Conservation (phyloP, 2,113 vertebrate genomes). For the Numenius arquata region DNA sequence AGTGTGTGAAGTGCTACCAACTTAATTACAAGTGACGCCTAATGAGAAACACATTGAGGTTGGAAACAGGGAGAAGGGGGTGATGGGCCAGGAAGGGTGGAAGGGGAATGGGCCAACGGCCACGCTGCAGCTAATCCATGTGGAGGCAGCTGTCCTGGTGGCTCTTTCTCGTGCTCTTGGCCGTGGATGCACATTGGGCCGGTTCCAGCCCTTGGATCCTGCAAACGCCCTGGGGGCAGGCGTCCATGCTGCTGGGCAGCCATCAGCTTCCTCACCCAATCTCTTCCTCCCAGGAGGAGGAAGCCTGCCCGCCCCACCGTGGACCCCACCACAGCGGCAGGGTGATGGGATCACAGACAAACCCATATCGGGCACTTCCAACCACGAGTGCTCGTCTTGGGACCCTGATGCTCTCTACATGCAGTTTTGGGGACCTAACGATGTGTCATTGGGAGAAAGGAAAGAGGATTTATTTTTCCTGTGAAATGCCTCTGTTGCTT, state of each 20-base stretch:
- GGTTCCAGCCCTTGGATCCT: neutral
- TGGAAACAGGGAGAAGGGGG: neutral
- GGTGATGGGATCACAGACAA: neutral
- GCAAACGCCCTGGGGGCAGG: neutral
- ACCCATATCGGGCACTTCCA: neutral
- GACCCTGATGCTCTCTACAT: neutral
- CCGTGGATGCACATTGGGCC: accelerated
- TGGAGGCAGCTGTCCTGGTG: accelerated
- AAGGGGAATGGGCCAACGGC: neutral
- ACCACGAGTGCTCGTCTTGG: accelerated
- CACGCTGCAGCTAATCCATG: accelerated
- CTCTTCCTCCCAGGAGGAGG: neutral
- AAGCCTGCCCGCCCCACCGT: neutral
- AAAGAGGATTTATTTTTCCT: neutral
- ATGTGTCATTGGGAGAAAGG: neutral
- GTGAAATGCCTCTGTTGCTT: neutral
- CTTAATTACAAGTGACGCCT: neutral
- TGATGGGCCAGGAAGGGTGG: neutral
- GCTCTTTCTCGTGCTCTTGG: neutral
- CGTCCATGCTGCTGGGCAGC: neutral
- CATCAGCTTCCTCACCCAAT: neutral
- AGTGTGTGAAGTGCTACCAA: neutral
- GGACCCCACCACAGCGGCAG: accelerated
- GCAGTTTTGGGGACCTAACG: neutral
- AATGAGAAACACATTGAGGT: neutral